phyloP scores from a whole-genome alignment of 2,888 invertebrate species.

The Mimachlamys varia region DNA sequence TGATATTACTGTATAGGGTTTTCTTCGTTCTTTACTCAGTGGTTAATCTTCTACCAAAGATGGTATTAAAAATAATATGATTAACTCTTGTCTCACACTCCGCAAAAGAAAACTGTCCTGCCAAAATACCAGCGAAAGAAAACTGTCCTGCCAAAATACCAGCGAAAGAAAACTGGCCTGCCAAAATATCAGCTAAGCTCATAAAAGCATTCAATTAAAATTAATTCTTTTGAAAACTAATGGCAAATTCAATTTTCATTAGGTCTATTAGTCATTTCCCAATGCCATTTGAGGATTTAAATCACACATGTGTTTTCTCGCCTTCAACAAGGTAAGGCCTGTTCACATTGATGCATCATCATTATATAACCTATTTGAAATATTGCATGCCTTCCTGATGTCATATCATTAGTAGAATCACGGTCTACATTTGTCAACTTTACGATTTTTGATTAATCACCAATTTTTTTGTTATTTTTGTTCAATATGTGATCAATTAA shows the following conservation, averaged over 20 bases:
- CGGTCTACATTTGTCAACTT: neutral
- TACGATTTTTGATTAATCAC: too few relatives aligned
- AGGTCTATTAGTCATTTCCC: neutral
- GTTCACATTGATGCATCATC: neutral
- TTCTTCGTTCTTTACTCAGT: neutral
- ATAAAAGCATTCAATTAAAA: neutral
- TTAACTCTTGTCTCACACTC: conserved; percentile 1
- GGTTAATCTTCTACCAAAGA: neutral
- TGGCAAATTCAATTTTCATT: neutral
- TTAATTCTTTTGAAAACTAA: neutral
- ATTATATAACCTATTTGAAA: neutral
- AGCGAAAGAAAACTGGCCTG: neutral
- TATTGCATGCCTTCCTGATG: neutral
- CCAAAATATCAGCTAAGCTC: conserved; percentile 18
- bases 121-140: neutral
- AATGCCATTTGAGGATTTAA: neutral
- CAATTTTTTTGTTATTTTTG: too few relatives aligned
- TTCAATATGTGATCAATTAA: neutral
- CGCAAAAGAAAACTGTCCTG: neutral
- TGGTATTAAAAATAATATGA: conserved; percentile 26
- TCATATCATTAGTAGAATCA: neutral
- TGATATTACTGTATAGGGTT: neutral
- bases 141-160: neutral
- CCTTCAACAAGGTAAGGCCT: neutral
- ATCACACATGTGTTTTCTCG: neutral